These are phyloP conservation scores for Indri indri DNA, from an alignment of 2,113 vertebrate species.

Conservation along the genomic window DNA sequence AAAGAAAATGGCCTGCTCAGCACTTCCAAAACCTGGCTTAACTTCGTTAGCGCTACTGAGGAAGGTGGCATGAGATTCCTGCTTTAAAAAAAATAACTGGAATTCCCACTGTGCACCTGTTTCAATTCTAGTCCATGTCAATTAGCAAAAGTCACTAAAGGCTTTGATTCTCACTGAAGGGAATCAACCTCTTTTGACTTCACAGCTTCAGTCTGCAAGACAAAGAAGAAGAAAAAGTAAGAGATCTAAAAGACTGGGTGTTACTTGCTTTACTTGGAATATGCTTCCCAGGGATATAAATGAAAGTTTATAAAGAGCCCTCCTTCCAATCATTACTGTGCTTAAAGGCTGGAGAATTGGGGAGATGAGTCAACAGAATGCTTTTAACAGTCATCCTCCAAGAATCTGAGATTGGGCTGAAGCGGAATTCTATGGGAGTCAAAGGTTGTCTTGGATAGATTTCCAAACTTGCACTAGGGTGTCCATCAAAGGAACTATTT, in stretches of 20 bases:
- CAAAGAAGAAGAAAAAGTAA: neutral
- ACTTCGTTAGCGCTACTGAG: constrained; percentile 2
- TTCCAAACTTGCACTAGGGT: neutral
- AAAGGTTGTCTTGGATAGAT: neutral
- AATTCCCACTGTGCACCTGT: neutral
- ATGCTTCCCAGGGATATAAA: neutral
- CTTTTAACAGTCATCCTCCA: neutral
- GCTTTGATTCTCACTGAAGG: neutral
- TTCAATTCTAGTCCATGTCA: constrained; percentile 15
- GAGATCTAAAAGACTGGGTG: neutral
- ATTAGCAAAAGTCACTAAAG: constrained; percentile 33
- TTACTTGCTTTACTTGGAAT: neutral
- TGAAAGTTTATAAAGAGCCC: neutral
- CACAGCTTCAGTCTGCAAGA: neutral
- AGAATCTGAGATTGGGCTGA: neutral
- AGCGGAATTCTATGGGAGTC: neutral
- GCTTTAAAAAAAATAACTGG: neutral
- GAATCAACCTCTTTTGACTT: constrained; percentile 7
- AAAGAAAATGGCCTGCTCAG: neutral
- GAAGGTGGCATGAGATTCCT: neutral
- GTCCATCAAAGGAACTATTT: neutral
- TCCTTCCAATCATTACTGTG: neutral
- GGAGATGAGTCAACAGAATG: neutral
- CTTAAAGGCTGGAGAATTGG: neutral
- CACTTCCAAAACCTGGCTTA: neutral